Evolutionary conservation across 2,113 vertebrate genomes (phyloP), one percentile per base, ranked within the genome.

Genomic region (Neogobius melanostomus): DNA sequence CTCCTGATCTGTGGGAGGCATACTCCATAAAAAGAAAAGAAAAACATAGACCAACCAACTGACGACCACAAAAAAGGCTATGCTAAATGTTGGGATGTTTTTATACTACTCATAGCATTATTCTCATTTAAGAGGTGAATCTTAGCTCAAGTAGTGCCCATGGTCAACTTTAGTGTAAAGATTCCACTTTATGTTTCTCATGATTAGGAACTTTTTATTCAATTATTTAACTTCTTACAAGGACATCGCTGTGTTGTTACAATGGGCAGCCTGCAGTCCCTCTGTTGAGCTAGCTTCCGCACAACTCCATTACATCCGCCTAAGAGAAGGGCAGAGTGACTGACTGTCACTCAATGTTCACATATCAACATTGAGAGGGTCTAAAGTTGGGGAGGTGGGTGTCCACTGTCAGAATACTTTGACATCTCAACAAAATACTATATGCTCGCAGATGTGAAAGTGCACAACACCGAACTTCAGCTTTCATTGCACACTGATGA

Each of bases 81-180:
- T 84, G 83, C 81, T 90, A 78, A 83, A 85, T 83, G 82, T 90
- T 82, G 71, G 75, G 75, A 16, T 78, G 85, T 83, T 59, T 88
- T 89, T 80, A 84, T 85, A 66, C 81, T 90, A 88, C 84, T 89
- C 83, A 74, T 88, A 87, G 86, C 74, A 70, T 90, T 83, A 93
- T 95, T 94, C 93, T 95, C 94, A 95, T 95, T 96, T 95, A 95
- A 95, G 94, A 96, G 93, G 94, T 94, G 82, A 88, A 87, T 94
- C 95, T 95, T 89, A 94, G 95, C 94, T 95, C 91, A 90, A 94
- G 94, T 91, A 95, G 95, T 88, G 87, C 93, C 93, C 86, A 77
- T 87, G 89, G 94, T 96, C 95, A 94, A 93, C 94, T 95, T 95
- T 95, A 94, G 94, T 90, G 90, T 93, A 92, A 94, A 93, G 93